Base-by-base conservation (phyloP, 2,888 invertebrate genomes). In the Hemithea aestivaria region DNA sequence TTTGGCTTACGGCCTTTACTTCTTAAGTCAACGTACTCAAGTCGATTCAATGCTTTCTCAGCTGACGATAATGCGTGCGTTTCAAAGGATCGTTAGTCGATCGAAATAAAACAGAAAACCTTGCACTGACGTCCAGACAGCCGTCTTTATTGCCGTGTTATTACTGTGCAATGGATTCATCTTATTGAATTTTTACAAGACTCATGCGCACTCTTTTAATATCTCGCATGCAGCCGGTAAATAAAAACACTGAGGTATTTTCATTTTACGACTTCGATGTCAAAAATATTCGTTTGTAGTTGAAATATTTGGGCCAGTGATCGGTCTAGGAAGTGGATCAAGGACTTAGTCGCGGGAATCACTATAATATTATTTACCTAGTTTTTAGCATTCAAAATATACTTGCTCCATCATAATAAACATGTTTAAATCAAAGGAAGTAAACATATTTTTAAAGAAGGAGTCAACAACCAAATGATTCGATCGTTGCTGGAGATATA, bases 201-300 rank as follows among this genome's bases (percentile, higher is more conserved):
- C 24, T 21, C 24, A 39, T 20, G 11, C 9, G 11, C 16, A 25
- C 40, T 40, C 37, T 40, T 41, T 40, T 37, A 23, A 25, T 27
- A n/a, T n/a, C n/a, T 10, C 10, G 11, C 36, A 35, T 39, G 26
- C 35, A 45, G 12, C 20, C 38, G 22, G 31, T 44, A 36, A 41
- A 48, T 52, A 39, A 41, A 49, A 45, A 44, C 34, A 40, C 39
- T 40, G 20, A 10, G 26, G 38, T 48, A 46, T 48, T 50, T 50
- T 34, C 20, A 32, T 50, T 48, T 52, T 48, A 50, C 41, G 48
- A 41, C 45, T 29, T 23, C n/a, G 31, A 40, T 35, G 33, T 39
- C 23, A 10, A 38, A 46, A 33, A 28, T 16, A 25, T 38, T 47
- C 27, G 37, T 37, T 38, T 34, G 40, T 45, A 39, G 32, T 42